Evolutionary conservation across 2,888 invertebrate genomes (phyloP).

Genomic region (Epsilonema sp.): DNA sequence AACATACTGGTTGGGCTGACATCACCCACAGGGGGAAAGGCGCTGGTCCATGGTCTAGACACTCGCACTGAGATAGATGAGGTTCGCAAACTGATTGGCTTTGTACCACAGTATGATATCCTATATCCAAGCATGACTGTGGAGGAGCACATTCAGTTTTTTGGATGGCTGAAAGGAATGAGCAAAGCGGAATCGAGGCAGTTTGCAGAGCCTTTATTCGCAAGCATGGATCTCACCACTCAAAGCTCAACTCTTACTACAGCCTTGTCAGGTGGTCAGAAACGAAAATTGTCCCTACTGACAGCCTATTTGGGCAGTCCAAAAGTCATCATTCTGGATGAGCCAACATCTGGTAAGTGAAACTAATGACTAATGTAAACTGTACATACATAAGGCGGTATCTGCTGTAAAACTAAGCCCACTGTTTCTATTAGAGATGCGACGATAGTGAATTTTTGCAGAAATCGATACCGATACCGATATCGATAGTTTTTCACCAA

Average conservation of each 20-base stretch:
- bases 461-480: no score
- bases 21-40: not conserved
- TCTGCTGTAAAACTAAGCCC: no score
- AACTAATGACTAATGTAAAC: no score
- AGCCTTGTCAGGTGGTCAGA: slow-evolving; percentile 64
- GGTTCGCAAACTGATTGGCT: not conserved
- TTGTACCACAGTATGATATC: slow-evolving; percentile 6
- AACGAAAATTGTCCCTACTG: slow-evolving; percentile 54
- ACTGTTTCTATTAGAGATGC: no score
- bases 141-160: slow-evolving; percentile 3
- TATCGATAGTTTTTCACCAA: no score
- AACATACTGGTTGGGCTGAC: slow-evolving; percentile 4
- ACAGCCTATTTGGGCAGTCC: slow-evolving; percentile 69
- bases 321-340: slow-evolving; percentile 50
- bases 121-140: slow-evolving; percentile 5
- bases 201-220: not conserved
- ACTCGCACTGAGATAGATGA: not conserved
- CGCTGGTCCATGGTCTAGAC: not conserved
- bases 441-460: no score
- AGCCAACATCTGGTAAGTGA: slow-evolving; percentile 60
- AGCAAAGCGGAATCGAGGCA: not conserved
- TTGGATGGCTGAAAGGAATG: not conserved
- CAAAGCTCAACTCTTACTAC: slow-evolving; percentile 41
- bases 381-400: no score
- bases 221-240: not conserved